Evolutionary conservation across 2,797 vertebrate genomes (phyloP).

Genomic region (Sebastes minor): DNA sequence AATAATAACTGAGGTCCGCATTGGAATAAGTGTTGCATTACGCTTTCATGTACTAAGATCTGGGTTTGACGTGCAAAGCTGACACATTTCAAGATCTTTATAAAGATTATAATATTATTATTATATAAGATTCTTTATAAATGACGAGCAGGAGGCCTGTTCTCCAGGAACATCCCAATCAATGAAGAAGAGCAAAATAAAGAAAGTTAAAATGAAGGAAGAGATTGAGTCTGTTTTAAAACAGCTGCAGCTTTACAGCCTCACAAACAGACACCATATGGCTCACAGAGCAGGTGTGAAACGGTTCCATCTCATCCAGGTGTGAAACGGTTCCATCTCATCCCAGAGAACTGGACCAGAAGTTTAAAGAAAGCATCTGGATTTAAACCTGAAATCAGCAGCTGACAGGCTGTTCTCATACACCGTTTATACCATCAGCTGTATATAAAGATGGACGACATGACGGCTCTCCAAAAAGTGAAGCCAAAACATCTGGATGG

Average conservation of each 20-base stretch:
- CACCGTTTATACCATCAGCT: too few species aligned
- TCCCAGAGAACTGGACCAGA: not conserved
- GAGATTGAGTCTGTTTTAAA: not conserved
- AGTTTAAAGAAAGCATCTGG: constrained; percentile 20
- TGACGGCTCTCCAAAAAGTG: too few species aligned
- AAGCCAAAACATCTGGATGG: too few species aligned
- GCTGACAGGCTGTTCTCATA: too few species aligned
- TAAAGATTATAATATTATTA: too few species aligned
- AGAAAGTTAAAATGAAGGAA: not conserved
- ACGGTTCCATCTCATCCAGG: not conserved
- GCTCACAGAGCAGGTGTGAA: constrained; percentile 26
- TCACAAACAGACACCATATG: constrained; percentile 26
- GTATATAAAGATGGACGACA: too few species aligned
- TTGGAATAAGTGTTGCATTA: not conserved
- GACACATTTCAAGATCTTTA: not conserved
- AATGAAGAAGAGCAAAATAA: not conserved
- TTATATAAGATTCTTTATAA: too few species aligned
- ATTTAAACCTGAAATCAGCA: constrained; percentile 6
- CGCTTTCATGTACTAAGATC: not conserved
- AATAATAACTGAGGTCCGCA: not conserved
- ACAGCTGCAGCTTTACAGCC: not conserved
- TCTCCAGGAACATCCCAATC: not conserved
- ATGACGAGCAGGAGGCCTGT: not conserved
- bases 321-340: not conserved
- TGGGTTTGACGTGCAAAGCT: not conserved